These are phyloP conservation scores for Loxodonta africana DNA, from an alignment of 2,113 vertebrate species.

Conservation along the genomic window DNA sequence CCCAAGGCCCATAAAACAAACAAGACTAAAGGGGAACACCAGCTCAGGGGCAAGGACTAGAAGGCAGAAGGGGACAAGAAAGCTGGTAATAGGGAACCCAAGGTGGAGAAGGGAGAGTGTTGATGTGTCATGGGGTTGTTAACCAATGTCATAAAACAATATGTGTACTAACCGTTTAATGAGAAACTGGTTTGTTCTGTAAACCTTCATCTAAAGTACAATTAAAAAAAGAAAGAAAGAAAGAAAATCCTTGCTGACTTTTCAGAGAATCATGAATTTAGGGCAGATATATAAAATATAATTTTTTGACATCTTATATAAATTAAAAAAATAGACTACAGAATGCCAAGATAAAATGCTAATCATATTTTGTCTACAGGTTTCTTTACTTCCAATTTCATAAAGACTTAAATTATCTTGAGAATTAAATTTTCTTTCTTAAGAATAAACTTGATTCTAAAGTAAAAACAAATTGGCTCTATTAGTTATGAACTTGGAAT, in stretches of 20 bases:
- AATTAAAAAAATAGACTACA: background rate
- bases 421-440: background rate
- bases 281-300: background rate
- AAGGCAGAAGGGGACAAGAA: too few relatives aligned
- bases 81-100: too few relatives aligned
- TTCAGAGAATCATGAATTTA: background rate
- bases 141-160: too few relatives aligned
- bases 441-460: conserved; percentile 15
- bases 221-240: too few relatives aligned
- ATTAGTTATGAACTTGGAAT: background rate
- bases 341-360: background rate
- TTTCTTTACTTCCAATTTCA: background rate
- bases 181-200: too few relatives aligned
- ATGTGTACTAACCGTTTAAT: too few relatives aligned
- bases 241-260: background rate
- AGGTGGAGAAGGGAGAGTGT: too few relatives aligned
- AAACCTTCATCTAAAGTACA: too few relatives aligned
- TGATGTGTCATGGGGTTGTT: too few relatives aligned
- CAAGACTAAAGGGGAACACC: too few relatives aligned
- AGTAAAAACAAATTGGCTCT: background rate
- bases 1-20: too few relatives aligned
- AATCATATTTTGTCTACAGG: background rate
- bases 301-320: background rate
- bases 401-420: background rate
- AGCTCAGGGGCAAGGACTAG: too few relatives aligned